These are phyloP conservation scores for Ciconia boyciana DNA, from an alignment of 2,113 vertebrate species.

Conservation along the genomic window DNA sequence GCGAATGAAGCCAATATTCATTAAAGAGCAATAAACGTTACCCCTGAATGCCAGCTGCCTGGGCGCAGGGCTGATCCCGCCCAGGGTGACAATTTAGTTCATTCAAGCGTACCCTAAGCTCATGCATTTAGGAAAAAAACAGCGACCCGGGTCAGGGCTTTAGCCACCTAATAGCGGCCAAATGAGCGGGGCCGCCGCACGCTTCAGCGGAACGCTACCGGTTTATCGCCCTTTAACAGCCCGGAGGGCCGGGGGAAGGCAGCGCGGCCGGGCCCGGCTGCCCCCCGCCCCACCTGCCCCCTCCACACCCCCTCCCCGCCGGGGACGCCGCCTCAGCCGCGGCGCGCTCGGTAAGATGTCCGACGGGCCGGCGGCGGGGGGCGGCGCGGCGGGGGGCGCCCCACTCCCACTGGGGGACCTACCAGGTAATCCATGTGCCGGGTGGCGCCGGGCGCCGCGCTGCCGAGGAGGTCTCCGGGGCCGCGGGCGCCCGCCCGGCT, in stretches of 20 bases:
- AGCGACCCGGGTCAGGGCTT: constrained; percentile 64
- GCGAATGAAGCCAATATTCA: background rate
- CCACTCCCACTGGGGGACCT: background rate
- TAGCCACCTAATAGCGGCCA: constrained; percentile 71
- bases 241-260: background rate
- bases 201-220: constrained; percentile 25
- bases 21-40: constrained; percentile 72
- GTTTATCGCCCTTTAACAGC: constrained; percentile 54
- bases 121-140: constrained; percentile 65
- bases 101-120: constrained; percentile 55
- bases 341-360: background rate
- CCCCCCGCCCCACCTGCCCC: background rate
- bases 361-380: background rate
- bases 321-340: background rate
- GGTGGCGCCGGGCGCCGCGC: no score
- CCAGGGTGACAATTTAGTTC: constrained; percentile 45
- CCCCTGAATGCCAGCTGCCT: constrained; percentile 5
- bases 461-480: no score
- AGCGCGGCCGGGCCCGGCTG: background rate
- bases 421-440: no score
- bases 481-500: no score
- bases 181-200: constrained; percentile 65
- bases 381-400: background rate
- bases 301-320: no score
- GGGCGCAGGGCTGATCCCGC: background rate